Evolutionary conservation across 2,888 invertebrate species (phyloP).

Genomic region (Diachrysia chrysitis): DNA sequence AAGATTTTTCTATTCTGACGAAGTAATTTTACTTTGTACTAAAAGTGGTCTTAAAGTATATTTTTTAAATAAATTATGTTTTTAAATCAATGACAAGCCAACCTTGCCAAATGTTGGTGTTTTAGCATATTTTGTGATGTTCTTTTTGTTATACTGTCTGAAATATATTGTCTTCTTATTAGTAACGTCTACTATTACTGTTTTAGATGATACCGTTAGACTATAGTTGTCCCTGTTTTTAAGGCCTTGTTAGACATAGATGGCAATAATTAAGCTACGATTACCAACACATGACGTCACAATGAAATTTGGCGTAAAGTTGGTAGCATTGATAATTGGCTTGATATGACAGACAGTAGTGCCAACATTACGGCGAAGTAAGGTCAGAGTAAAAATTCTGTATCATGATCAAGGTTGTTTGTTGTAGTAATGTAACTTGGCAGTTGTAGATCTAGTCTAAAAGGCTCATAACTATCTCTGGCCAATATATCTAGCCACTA

Average conservation of each 20-base stretch:
- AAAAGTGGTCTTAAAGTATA: not conserved
- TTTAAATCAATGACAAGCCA: constrained; percentile 54
- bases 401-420: not conserved
- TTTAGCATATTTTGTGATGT: constrained; percentile 76
- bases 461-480: not conserved
- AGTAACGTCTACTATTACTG: not conserved
- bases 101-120: constrained; percentile 69
- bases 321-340: not conserved
- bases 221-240: not conserved
- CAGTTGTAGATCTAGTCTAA: not conserved
- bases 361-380: not conserved
- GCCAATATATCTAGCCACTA: constrained; percentile 6
- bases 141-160: constrained; percentile 69
- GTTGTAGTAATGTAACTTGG: not conserved
- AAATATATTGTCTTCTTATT: constrained; percentile 36
- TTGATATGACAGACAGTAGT: not conserved
- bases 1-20: not conserved
- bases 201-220: not conserved
- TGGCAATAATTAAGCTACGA: not conserved
- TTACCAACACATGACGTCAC: not conserved
- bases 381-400: not conserved
- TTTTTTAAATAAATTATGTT: constrained; percentile 45
- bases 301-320: not conserved
- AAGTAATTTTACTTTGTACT: not conserved
- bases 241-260: not conserved